Evolutionary conservation across 2,888 invertebrate species (phyloP).

Genomic region (Hedya salicella): DNA sequence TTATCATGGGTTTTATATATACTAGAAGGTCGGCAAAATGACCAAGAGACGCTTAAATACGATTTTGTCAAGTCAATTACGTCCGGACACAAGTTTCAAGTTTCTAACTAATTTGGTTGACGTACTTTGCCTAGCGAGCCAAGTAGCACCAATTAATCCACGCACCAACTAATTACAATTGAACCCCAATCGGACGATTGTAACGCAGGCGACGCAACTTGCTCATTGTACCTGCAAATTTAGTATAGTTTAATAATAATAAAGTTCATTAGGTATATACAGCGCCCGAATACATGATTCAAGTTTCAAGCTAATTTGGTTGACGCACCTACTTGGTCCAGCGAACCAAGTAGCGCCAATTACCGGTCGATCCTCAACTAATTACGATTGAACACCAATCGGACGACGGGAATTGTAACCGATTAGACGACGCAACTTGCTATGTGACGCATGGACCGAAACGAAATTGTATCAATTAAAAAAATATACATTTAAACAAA

Average conservation of each 20-base stretch:
- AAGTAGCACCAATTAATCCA: slow-evolving; percentile 3
- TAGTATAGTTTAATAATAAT: too few species aligned
- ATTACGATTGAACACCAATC: slow-evolving; percentile 32
- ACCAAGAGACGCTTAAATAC: too few species aligned
- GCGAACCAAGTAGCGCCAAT: background rate
- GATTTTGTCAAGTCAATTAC: too few species aligned
- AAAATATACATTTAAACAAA: background rate
- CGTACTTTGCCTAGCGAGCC: slow-evolving; percentile 2
- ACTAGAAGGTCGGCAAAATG: too few species aligned
- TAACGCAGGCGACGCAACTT: slow-evolving; percentile 8
- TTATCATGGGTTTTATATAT: too few species aligned
- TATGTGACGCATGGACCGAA: background rate
- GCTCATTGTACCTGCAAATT: too few species aligned
- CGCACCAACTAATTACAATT: slow-evolving; percentile 26
- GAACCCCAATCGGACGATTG: slow-evolving; percentile 23
- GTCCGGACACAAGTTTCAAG: background rate
- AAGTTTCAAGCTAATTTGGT: slow-evolving; percentile 12
- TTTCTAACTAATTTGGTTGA: slow-evolving; percentile 5
- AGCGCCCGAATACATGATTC: too few species aligned
- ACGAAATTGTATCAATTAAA: background rate
- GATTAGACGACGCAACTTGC: slow-evolving; percentile 3
- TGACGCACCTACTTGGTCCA: slow-evolving; percentile 1
- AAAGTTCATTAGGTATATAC: too few species aligned
- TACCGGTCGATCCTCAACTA: slow-evolving; percentile 9
- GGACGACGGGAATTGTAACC: slow-evolving; percentile 11